Conservation (phyloP, 2,113 vertebrate genomes). For the Polypterus senegalus region DNA sequence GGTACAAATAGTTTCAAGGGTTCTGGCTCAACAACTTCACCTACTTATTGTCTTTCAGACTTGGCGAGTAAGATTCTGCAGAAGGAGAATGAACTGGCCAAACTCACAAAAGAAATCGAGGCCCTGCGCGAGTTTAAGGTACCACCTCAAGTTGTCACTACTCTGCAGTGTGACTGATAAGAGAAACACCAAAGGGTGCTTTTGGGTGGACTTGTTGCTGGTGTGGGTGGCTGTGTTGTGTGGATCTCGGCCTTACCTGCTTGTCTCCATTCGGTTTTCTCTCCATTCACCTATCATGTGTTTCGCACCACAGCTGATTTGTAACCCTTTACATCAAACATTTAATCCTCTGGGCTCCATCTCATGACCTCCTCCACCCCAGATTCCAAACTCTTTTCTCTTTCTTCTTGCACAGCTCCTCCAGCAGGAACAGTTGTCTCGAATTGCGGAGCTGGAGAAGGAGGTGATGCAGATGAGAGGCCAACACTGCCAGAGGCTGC, state of each 20-base stretch:
- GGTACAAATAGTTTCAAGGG: too few relatives aligned
- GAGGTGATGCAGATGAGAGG: conserved; percentile 21
- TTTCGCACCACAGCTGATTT: too few relatives aligned
- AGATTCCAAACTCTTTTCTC: too few relatives aligned
- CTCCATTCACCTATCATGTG: neutral
- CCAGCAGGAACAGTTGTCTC: conserved; percentile 32
- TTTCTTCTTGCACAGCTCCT: conserved; percentile 17
- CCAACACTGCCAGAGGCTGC: conserved; percentile 17
- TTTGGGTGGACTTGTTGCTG: neutral
- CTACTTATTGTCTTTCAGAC: conserved; percentile 16
- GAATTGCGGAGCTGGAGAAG: conserved; percentile 30
- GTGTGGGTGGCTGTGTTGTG: neutral
- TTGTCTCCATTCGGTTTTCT: neutral
- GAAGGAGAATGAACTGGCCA: conserved; percentile 23
- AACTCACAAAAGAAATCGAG: conserved; percentile 22
- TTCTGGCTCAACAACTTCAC: neutral
- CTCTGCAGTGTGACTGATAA: neutral
- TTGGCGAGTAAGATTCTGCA: conserved; percentile 22
- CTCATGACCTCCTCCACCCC: too few relatives aligned
- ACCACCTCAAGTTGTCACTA: neutral
- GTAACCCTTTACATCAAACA: too few relatives aligned
- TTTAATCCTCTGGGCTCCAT: neutral
- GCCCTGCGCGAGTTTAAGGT: conserved; percentile 28
- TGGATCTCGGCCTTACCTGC: neutral
- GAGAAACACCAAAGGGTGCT: too few relatives aligned